Conservation (phyloP, 2,888 invertebrate species). For the Heliconius ethilla region DNA sequence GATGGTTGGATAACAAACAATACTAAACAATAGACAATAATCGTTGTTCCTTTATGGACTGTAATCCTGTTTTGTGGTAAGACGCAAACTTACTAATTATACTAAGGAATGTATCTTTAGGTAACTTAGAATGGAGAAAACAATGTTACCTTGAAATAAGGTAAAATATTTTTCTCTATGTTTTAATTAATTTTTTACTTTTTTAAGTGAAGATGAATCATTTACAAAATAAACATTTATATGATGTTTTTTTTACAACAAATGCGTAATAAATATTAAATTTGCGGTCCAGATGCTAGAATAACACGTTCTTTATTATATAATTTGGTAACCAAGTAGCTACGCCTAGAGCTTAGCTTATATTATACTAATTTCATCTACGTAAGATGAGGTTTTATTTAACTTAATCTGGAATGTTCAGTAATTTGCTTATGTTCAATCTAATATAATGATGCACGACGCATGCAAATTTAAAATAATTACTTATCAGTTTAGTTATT, state of each 20-base stretch:
- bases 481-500: neutral
- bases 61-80: conserved; percentile 52
- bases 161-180: neutral
- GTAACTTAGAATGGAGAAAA: conserved; percentile 41
- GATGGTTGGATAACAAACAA: conserved; percentile 56
- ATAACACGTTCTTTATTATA: too few species aligned
- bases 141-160: conserved; percentile 8
- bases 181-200: neutral
- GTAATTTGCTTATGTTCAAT: neutral
- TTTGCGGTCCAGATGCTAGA: neutral
- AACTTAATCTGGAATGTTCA: neutral
- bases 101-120: conserved; percentile 50
- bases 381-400: conserved; percentile 10
- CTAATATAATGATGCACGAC: neutral
- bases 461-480: neutral
- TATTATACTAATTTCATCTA: neutral
- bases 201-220: neutral
- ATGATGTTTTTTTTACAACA: neutral
- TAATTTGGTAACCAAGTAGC: neutral
- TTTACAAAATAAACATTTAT: neutral
- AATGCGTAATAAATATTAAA: neutral
- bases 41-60: conserved; percentile 54
- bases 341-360: neutral
- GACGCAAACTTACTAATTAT: conserved; percentile 57
- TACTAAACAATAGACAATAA: conserved; percentile 59